Evolutionary conservation across 2,797 vertebrate species (phyloP).

Genomic region (Zenarchopterus dispar): DNA sequence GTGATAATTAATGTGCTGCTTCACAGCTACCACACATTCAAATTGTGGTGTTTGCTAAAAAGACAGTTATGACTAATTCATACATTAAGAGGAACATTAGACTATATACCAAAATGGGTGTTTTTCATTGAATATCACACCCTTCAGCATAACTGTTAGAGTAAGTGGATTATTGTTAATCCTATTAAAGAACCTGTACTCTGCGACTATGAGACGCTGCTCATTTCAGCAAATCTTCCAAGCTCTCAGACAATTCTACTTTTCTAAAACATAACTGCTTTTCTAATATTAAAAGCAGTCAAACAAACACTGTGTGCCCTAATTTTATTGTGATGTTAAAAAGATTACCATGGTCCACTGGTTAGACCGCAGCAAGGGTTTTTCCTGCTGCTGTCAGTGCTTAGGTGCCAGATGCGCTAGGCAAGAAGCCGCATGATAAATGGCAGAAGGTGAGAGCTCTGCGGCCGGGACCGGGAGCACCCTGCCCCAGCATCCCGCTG

Average conservation of each 20-base stretch:
- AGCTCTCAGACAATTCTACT: no score
- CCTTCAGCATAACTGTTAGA: not conserved
- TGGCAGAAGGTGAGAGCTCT: slow-evolving; percentile 74
- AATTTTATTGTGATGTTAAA: slow-evolving; percentile 47
- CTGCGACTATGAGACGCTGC: not conserved
- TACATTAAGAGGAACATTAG: slow-evolving; percentile 19
- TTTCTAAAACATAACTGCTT: not conserved
- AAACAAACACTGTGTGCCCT: slow-evolving; percentile 28
- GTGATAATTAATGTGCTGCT: slow-evolving; percentile 66
- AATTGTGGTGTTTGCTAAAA: slow-evolving; percentile 53
- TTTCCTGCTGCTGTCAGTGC: slow-evolving; percentile 49
- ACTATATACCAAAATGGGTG: slow-evolving; percentile 2
- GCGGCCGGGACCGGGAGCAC: slow-evolving; percentile 63
- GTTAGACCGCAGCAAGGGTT: slow-evolving; percentile 62
- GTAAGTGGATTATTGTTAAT: slow-evolving; percentile 11
- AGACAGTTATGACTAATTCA: slow-evolving; percentile 39
- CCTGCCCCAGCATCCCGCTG: slow-evolving; percentile 68
- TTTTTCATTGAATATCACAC: slow-evolving; percentile 19
- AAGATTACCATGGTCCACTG: slow-evolving; percentile 41
- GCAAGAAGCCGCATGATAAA: slow-evolving; percentile 74
- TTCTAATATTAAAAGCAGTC: slow-evolving; percentile 6
- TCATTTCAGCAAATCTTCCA: not conserved
- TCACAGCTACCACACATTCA: slow-evolving; percentile 54
- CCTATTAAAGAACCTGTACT: not conserved
- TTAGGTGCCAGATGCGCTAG: slow-evolving; percentile 73